phyloP scores from a whole-genome alignment of 2,888 invertebrate species.

The Drosophila longiperda region DNA sequence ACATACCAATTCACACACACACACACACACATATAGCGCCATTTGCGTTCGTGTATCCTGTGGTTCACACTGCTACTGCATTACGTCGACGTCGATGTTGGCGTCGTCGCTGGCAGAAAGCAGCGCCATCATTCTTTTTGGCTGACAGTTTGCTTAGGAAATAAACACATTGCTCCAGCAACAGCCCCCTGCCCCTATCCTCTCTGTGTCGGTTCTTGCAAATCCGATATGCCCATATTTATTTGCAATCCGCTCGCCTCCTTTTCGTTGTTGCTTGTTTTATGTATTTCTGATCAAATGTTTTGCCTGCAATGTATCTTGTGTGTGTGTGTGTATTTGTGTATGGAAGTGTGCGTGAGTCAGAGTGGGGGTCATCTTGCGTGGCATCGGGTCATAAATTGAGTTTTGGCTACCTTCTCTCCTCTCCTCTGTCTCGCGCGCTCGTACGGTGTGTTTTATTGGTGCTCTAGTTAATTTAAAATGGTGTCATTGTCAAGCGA shows the following conservation, averaged over 20 bases:
- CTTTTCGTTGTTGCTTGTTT: conserved; percentile 18
- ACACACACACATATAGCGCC: conserved; percentile 35
- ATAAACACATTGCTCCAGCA: neutral
- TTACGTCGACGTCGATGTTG: conserved; percentile 33
- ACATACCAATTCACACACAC: conserved; percentile 34
- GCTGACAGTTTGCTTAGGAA: conserved; percentile 31
- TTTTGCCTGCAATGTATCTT: conserved; percentile 47
- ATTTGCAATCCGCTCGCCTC: conserved; percentile 28
- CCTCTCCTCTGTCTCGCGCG: neutral
- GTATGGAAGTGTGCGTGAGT: conserved; percentile 7
- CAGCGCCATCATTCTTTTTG: conserved; percentile 43
- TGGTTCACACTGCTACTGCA: conserved; percentile 66
- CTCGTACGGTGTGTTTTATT: conserved; percentile 19
- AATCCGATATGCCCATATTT: conserved; percentile 19
- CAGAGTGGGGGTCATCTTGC: conserved; percentile 32
- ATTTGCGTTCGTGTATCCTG: conserved; percentile 47
- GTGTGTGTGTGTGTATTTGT: conserved; percentile 20
- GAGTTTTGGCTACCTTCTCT: conserved; percentile 18
- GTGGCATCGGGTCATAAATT: conserved; percentile 59
- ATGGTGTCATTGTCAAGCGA: conserved; percentile 74
- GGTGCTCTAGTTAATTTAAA: conserved; percentile 65
- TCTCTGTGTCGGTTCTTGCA: neutral
- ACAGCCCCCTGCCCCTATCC: neutral
- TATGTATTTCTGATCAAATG: conserved; percentile 41
- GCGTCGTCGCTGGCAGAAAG: conserved; percentile 1